phyloP scores from a whole-genome alignment of 2,113 vertebrate genomes.

The Trogon surrucura region DNA sequence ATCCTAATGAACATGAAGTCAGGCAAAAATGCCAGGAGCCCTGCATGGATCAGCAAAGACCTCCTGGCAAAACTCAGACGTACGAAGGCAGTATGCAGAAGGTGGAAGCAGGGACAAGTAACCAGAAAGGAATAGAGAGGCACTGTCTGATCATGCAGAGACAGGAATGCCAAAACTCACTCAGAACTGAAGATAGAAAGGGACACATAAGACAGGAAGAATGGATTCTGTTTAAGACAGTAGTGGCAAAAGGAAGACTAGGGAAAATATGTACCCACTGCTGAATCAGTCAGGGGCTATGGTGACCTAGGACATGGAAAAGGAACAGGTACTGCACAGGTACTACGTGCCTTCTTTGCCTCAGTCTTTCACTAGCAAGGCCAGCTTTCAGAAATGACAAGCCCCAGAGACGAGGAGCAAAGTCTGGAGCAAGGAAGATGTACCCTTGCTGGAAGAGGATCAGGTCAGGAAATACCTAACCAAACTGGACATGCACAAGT shows the following conservation, averaged over 20 bases:
- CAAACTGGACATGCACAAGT: neutral
- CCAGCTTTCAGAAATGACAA: neutral
- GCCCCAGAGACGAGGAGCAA: neutral
- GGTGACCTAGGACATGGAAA: neutral
- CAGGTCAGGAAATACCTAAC: neutral
- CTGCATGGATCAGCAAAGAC: neutral
- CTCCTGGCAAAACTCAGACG: neutral
- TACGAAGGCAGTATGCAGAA: neutral
- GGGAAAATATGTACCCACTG: neutral
- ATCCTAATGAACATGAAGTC: no score
- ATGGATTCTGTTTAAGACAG: neutral
- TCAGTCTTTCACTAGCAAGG: neutral
- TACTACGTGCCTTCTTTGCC: fast-evolving
- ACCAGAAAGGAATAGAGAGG: neutral
- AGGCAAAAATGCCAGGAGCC: neutral
- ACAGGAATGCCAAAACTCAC: neutral
- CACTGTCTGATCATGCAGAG: neutral
- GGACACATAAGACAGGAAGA: neutral
- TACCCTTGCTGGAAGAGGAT: neutral
- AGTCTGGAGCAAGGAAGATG: neutral
- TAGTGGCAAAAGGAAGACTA: neutral
- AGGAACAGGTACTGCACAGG: no score
- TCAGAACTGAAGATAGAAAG: neutral
- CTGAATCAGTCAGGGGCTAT: neutral
- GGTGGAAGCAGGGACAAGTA: neutral